Evolutionary conservation across 2,888 invertebrate genomes (phyloP), one percentile per base, ranked within the genome.

Genomic region (Octodonta nipae): DNA sequence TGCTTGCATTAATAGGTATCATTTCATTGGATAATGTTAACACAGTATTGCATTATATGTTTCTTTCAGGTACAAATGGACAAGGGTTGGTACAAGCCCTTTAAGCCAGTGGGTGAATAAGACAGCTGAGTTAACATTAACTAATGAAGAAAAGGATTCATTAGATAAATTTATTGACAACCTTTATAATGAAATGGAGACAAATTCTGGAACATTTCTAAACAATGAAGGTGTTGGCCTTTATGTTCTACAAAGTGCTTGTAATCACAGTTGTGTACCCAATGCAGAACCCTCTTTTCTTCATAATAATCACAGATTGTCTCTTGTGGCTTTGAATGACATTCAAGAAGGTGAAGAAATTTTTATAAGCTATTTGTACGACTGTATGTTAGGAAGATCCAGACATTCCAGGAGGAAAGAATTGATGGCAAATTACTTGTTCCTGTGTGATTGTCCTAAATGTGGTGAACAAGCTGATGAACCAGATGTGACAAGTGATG

Each of bases 51-150:
- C 13, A 15, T 10, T 5, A 15, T 8, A 14, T n/a, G 11, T 24
- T 14, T 14, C 24, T 31, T 34, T 11, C 28, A 46, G 92, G 89
- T 4, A 87, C 86, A n/a, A 95, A 95, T 58, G 86, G 86, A 1
- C 95, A 95, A 65, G 93, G 93, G 81, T 93, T 33, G 93, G 89
- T 3, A 86, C 91, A 0, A 91, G 88, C 57, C 76, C 91, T 0
- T 69, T 92, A 30, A 80, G 87, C 12, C 72, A 77, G 46, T 95
- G 92, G 91, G 85, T 84, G 3, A 75, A 75, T 46, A 79, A 78
- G 46, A 78, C 81, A 17, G 68, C 77, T 2, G 71, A 75, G 4
- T 57, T 86, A 28, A 64, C 75, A 0, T 59, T 87, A 52, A 64
- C 75, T 1, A 70, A 73, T 10, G 70, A 74, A 16, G 80, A 84